A percentile compares a stretch with the other conserved stretches of the same genome.
These are phyloP conservation scores for Mesocentrotus franciscanus DNA, from an alignment of 53 echinoderm and acorn worm genomes.

Conservation along the genomic window DNA sequence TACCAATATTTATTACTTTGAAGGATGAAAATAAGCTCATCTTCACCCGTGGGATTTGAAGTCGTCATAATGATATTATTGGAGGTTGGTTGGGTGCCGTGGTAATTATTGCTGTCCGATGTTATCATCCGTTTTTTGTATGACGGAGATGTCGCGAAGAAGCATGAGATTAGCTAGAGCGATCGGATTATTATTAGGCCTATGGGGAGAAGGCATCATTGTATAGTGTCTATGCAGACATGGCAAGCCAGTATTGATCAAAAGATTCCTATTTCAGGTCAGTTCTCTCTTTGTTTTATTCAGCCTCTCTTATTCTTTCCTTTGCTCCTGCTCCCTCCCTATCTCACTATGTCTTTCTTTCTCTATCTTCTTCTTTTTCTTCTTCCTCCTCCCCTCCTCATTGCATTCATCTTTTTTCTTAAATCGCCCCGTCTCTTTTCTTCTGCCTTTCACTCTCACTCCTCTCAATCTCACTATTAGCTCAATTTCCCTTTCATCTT, in stretches of 20 bases:
- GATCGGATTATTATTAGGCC: neutral
- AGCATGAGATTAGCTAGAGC: neutral
- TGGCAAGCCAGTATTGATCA: neutral
- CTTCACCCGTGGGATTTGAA: neutral
- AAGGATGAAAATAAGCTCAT: neutral
- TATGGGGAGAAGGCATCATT: neutral
- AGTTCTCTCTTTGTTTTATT: neutral
- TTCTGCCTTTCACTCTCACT: neutral
- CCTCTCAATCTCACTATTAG: neutral
- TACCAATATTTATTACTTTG: neutral
- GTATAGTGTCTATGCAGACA: neutral
- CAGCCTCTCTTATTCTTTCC: neutral
- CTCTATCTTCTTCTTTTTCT: neutral
- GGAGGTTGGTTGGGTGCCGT: neutral
- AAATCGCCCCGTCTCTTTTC: neutral
- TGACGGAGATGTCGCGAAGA: neutral
- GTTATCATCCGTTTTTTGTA: neutral
- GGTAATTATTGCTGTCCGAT: constrained; percentile 25
- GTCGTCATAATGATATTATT: neutral
- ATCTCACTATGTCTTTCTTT: neutral
- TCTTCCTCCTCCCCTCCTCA: neutral
- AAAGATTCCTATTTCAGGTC: neutral
- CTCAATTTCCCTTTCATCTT: neutral
- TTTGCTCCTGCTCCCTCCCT: neutral
- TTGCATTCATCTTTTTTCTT: neutral